Base-by-base conservation (phyloP, 2,888 invertebrate genomes). In the Dione juno region DNA sequence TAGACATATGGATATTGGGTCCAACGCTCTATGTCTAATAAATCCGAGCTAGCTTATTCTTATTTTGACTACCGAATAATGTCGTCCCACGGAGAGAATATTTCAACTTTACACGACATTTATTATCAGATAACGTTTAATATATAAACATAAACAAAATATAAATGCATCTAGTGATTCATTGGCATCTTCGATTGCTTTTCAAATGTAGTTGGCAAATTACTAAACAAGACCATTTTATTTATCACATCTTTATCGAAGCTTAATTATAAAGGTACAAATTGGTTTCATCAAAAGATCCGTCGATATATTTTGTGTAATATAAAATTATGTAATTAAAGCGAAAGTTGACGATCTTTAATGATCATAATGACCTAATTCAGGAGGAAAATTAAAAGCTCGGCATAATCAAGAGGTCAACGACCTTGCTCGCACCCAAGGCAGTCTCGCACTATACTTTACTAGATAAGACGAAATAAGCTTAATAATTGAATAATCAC, bases 281-380 rank as follows among this genome's bases (percentile, higher is more conserved):
- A 50, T 64, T 9, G 37, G 50, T 64, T 52, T 40, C 37, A 40
- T 52, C 37, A 37, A 64, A 50, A 52, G 21, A 64, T 2, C 40
- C 14, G 37, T 48, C 50, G 37, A 14, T 50, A 64, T 64, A 28
- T 45, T 35, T 61, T 45, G 28, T 45, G 45, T 61, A 61, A 53
- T 66, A 48, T 54, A 19, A 13, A 66, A 43, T 66, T 53, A 66
- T 53, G 11, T 53, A 66, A 53, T 53, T 53, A 66, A 53, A 66
- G 66, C 53, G 48, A 66, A 53, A 43, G 41, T 66, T 53, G 66
- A 43, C 54, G 54, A 9, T 59, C 13, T 69, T 57, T 66, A 70
- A 72, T 76, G 74, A 78, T 79, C 77, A 66, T 74, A 74, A 70
- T 75, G 77, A 77, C 78, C 76, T 71, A 76, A 77, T 81, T 76